Conservation (phyloP, 2,113 vertebrate species). For the Myiozetetes cayanensis region DNA sequence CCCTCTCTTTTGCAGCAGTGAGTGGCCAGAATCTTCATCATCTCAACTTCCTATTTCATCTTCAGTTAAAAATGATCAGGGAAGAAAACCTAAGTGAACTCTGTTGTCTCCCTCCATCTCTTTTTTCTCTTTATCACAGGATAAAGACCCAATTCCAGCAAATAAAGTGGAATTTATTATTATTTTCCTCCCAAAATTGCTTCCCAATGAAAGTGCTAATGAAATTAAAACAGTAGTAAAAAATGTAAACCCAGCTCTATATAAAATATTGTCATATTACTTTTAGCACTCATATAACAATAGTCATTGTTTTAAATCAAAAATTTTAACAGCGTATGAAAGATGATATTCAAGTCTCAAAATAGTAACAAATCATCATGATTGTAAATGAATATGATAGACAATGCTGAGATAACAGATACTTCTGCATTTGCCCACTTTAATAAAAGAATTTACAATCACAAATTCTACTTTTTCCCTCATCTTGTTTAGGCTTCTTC, state of each 20-base stretch:
- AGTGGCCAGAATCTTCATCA: not conserved
- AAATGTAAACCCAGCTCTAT: not conserved
- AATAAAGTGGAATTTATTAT: not conserved
- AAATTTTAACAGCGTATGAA: not conserved
- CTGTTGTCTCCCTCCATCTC: not conserved
- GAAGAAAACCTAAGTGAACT: not conserved
- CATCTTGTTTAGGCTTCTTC: not conserved
- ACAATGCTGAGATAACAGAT: not conserved
- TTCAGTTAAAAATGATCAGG: not conserved
- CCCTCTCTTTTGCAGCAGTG: not conserved
- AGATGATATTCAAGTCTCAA: not conserved
- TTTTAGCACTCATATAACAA: not conserved
- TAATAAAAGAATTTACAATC: not conserved
- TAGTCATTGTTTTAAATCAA: not conserved
- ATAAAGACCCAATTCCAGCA: not conserved
- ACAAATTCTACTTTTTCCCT: not conserved
- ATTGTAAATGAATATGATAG: not conserved
- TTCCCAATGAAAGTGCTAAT: not conserved
- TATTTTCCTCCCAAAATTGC: not conserved
- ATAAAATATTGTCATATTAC: not conserved
- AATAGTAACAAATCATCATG: not conserved
- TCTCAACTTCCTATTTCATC: not conserved
- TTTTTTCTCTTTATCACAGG: not conserved
- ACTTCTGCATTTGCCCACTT: not conserved
- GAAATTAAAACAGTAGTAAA: not conserved